These are phyloP conservation scores for Halichoerus grypus DNA, from an alignment of 2,113 vertebrate species.

Conservation along the genomic window DNA sequence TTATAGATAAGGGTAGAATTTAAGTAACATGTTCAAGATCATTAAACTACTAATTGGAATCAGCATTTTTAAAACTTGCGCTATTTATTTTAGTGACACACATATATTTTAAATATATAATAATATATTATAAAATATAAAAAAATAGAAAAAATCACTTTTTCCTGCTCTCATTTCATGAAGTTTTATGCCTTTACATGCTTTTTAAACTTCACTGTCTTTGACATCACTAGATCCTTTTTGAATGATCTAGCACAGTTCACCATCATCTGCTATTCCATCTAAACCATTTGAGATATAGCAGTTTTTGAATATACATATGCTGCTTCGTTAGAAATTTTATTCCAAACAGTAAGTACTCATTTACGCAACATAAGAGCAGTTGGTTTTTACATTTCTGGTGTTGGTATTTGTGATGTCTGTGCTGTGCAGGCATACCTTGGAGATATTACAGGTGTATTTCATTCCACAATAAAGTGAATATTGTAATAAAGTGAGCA, in stretches of 20 bases:
- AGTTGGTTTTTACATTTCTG: neutral
- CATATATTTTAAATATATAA: neutral
- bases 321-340: constrained; percentile 4
- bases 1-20: constrained; percentile 18
- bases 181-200: neutral
- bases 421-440: neutral
- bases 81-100: neutral
- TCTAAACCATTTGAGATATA: constrained; percentile 1
- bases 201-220: constrained; percentile 6
- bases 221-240: neutral
- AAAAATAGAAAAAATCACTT: neutral
- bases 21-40: neutral
- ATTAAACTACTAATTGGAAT: neutral
- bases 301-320: neutral
- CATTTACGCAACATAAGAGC: neutral
- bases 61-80: neutral
- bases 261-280: neutral
- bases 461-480: neutral
- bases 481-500: neutral
- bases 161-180: neutral
- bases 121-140: neutral
- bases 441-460: neutral
- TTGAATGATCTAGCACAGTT: constrained; percentile 8
- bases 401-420: neutral
- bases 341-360: neutral